Conservation (phyloP, 2,888 invertebrate species). For the Drosophila mulleri region DNA sequence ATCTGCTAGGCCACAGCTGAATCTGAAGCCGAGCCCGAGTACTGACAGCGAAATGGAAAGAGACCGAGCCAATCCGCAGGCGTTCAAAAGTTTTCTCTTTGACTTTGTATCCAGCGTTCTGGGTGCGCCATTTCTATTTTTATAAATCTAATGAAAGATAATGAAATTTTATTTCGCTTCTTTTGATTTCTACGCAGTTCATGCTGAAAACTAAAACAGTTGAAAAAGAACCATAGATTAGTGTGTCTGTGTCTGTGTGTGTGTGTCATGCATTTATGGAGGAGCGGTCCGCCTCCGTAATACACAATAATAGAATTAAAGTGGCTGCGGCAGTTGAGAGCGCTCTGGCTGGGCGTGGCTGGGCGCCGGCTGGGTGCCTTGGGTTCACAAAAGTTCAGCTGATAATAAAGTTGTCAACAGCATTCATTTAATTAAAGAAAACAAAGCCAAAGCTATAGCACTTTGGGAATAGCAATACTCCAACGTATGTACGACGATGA, state of each 20-base stretch:
- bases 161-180: conserved; percentile 76
- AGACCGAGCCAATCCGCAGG: conserved; percentile 52
- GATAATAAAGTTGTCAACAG: conserved; percentile 83
- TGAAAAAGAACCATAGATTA: conserved; percentile 60
- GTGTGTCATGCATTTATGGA: conserved; percentile 7
- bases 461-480: conserved; percentile 67
- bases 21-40: conserved; percentile 27
- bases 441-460: conserved; percentile 70
- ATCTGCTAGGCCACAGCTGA: conserved; percentile 37
- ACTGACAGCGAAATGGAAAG: conserved; percentile 14
- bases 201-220: conserved; percentile 72
- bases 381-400: conserved; percentile 71
- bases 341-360: conserved; percentile 11
- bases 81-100: conserved; percentile 59
- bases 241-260: conserved; percentile 6
- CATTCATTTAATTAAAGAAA: conserved; percentile 83
- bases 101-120: conserved; percentile 54
- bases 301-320: conserved; percentile 81
- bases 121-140: conserved; percentile 66
- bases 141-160: conserved; percentile 81
- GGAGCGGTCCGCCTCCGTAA: conserved; percentile 39
- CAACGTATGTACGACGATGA: conserved; percentile 37
- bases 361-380: conserved; percentile 4
- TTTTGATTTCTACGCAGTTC: conserved; percentile 73
- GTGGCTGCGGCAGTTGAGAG: conserved; percentile 46